Percentiles rank a stretch among this genome's conserved stretches.
Conservation (phyloP, 2,888 invertebrate genomes). For the Xiphydria camelus region DNA sequence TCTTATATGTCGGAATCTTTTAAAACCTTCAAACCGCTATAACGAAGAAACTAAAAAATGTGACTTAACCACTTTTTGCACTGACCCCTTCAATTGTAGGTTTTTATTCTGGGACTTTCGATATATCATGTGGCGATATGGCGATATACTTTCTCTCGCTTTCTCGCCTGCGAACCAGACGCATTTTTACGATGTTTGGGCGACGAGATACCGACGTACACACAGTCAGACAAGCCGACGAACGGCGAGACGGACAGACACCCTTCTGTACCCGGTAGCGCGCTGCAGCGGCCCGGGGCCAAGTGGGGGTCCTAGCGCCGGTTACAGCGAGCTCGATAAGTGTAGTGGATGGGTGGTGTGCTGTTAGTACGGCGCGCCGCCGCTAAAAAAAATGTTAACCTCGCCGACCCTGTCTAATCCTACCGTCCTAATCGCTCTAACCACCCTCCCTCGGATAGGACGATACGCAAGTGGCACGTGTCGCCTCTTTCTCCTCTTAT, state of each 20-base stretch:
- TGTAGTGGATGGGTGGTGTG: constrained; percentile 13
- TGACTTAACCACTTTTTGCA: no score
- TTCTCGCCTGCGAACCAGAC: constrained; percentile 2
- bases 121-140: no score
- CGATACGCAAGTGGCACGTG: constrained; percentile 44
- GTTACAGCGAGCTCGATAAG: background rate
- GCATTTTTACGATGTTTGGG: constrained; percentile 24
- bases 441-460: constrained; percentile 3
- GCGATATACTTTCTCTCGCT: constrained; percentile 1
- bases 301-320: background rate
- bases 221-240: background rate
- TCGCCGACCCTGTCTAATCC: background rate
- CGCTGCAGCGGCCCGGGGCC: background rate
- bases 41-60: no score
- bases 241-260: constrained; percentile 8
- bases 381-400: background rate
- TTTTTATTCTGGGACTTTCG: no score
- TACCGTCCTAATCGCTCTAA: no score
- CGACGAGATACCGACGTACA: constrained; percentile 13
- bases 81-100: no score
- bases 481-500: constrained; percentile 24
- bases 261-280: constrained; percentile 12
- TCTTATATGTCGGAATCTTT: no score
- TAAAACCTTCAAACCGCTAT: no score
- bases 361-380: constrained; percentile 6